Evolutionary conservation across 2,113 vertebrate genomes (phyloP).

Genomic region (Cranoglanis bouderius): DNA sequence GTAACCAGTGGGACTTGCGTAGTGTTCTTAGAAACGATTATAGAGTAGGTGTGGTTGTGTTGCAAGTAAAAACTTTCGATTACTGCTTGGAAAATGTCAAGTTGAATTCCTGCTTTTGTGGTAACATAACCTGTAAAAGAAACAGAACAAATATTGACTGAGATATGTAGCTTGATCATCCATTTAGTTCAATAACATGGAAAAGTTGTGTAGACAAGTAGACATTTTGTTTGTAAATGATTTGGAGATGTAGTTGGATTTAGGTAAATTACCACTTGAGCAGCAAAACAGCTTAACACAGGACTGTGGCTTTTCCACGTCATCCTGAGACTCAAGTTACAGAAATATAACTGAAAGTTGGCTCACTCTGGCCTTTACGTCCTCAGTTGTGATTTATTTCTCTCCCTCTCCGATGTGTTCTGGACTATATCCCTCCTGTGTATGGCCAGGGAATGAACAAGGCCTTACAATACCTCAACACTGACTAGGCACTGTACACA

Average conservation of each 20-base stretch:
- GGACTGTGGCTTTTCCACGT: not conserved
- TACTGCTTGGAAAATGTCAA: conserved; percentile 33
- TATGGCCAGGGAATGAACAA: conserved; percentile 58
- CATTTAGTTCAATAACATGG: not conserved
- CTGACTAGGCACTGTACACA: conserved; percentile 51
- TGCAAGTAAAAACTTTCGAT: conserved; percentile 37
- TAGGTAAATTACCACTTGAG: conserved; percentile 14
- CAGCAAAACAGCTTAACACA: conserved; percentile 16
- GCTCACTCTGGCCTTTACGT: conserved; percentile 18
- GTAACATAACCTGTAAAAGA: conserved; percentile 1
- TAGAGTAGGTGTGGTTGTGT: conserved; percentile 14
- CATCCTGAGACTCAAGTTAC: conserved; percentile 15
- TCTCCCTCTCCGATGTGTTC: conserved; percentile 32
- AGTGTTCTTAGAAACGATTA: conserved; percentile 26
- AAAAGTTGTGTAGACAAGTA: not conserved
- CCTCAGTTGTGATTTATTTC: not conserved
- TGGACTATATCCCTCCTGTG: conserved; percentile 44
- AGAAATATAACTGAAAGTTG: conserved; percentile 24
- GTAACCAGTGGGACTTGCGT: not conserved
- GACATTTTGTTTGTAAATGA: not conserved
- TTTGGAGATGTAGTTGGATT: not conserved
- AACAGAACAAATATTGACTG: conserved; percentile 15
- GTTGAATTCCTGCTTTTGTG: conserved; percentile 9
- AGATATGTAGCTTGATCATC: not conserved
- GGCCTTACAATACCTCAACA: conserved; percentile 62